A percentile compares a stretch with the other conserved stretches of the same genome.
These are phyloP conservation scores for Mesembrinibis cayennensis DNA, from an alignment of 2,113 vertebrate genomes.

Conservation along the genomic window DNA sequence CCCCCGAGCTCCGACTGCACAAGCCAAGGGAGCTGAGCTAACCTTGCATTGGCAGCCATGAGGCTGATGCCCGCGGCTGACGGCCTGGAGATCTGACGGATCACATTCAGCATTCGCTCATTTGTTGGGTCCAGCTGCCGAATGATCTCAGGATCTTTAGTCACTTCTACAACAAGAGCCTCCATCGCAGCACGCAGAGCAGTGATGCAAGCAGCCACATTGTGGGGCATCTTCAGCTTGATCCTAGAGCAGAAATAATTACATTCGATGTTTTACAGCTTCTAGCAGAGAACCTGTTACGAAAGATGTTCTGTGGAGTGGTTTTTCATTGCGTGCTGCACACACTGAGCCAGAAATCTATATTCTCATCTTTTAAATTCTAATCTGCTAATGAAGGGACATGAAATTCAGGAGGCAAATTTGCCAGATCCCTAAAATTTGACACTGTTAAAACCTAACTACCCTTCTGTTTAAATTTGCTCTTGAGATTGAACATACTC, in stretches of 20 bases:
- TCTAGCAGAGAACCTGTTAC: not conserved
- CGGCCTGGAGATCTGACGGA: constrained; percentile 85
- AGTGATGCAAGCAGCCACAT: constrained; percentile 77
- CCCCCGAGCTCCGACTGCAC: accelerated
- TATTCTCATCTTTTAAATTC: not conserved
- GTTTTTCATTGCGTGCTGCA: not conserved
- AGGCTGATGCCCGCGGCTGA: constrained; percentile 84
- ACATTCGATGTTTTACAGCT: accelerated
- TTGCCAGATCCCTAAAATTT: not conserved
- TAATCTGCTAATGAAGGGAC: not conserved
- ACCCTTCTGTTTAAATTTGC: not conserved
- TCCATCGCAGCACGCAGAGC: constrained; percentile 87
- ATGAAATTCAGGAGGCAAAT: not conserved
- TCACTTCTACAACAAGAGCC: constrained; percentile 89
- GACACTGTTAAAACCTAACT: not conserved
- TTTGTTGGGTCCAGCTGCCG: constrained; percentile 81
- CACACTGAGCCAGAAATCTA: not conserved
- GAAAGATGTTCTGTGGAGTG: accelerated
- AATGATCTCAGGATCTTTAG: constrained; percentile 84
- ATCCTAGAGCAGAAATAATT: constrained; percentile 74
- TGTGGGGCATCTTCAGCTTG: constrained; percentile 82
- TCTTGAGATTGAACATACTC: not conserved
- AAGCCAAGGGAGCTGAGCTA: not conserved
- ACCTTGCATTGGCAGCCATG: constrained; percentile 76
- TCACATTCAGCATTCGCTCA: constrained; percentile 81